Conservation (phyloP, 2,888 invertebrate species). For the Gandaritis pyraliata region DNA sequence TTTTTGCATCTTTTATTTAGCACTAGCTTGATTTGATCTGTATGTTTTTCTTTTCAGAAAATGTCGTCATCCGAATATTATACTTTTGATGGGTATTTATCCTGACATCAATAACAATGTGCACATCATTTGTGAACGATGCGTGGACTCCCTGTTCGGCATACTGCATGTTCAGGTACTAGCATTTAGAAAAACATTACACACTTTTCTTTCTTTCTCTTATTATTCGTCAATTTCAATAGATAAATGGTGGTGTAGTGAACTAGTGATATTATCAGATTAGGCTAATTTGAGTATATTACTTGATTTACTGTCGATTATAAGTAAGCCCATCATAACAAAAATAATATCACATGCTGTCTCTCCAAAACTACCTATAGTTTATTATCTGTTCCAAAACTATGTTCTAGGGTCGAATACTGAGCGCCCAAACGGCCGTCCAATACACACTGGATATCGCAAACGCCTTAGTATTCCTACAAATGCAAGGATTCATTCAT, state of each 20-base stretch:
- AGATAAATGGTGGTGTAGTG: too few relatives aligned
- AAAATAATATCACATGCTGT: too few relatives aligned
- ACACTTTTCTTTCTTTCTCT: too few relatives aligned
- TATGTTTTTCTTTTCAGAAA: conserved; percentile 59
- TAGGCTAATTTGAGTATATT: too few relatives aligned
- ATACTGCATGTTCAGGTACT: conserved; percentile 74
- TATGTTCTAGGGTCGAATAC: conserved; percentile 64
- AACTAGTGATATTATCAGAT: too few relatives aligned
- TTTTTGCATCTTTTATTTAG: conserved; percentile 9
- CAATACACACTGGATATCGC: conserved; percentile 75
- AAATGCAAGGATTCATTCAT: conserved; percentile 78
- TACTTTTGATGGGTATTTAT: conserved; percentile 79
- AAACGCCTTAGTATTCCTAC: conserved; percentile 74
- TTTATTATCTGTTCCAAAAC: too few relatives aligned
- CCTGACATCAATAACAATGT: conserved; percentile 68
- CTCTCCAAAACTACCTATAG: too few relatives aligned
- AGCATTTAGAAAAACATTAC: too few relatives aligned
- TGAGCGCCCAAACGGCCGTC: conserved; percentile 71
- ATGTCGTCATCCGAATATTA: conserved; percentile 80
- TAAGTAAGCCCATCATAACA: too few relatives aligned
- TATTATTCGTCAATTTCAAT: too few relatives aligned
- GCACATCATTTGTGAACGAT: conserved; percentile 78
- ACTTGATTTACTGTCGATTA: too few relatives aligned
- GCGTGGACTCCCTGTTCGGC: conserved; percentile 70
- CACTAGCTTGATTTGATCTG: too few relatives aligned